Base-by-base conservation (phyloP, 2,888 invertebrate species). In the Caenorhabditis japonica region DNA sequence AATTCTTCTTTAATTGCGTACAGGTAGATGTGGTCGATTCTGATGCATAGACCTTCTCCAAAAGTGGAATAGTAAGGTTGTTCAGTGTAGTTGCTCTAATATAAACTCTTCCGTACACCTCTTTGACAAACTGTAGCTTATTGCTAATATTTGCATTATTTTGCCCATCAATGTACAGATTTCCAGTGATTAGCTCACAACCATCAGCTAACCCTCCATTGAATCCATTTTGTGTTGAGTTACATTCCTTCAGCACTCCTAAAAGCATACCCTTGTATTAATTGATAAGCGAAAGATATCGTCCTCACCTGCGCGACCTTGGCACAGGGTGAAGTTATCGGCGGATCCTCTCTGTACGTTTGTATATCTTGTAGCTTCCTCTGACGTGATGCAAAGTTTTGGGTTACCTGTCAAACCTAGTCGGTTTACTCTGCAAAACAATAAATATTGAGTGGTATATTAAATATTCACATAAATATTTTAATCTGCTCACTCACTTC, bases 51-150 rank as follows among this genome's bases (percentile, higher is more conserved):
- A 75, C 60, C 23, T 70, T 69, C 33, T 75, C 59, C 33, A 75
- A n/a, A 7, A 70, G 15, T 17, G 75, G 75, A n/a, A 75, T 59
- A 8, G 59, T 27, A 33, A 75, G 15, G 15, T 27, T 70, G 25
- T 7, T 46, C 34, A 69, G 21, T 33, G 34, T 49, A 3, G 75
- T 75, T 10, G 66, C 25, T 33, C 75, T 39, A 25, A 75, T 58
- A 25, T 70, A 75, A 8, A 75, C 36, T 19, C 64, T 46, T 33
- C 75, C 75, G 39, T 75, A 66, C 15, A 75, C 64, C 36, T 75
- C 75, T n/a, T 55, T 62, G 10, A 75, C 53, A 21, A 41, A 70
- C 39, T 75, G 69, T 2, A 75, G 30, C 36, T 70, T 75, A 4
- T 33, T 25, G 3, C 44, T 30, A 15, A 74, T 74, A 21, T 74